phyloP scores from a whole-genome alignment of 2,113 vertebrate genomes.

The Malaclemys terrapin region DNA sequence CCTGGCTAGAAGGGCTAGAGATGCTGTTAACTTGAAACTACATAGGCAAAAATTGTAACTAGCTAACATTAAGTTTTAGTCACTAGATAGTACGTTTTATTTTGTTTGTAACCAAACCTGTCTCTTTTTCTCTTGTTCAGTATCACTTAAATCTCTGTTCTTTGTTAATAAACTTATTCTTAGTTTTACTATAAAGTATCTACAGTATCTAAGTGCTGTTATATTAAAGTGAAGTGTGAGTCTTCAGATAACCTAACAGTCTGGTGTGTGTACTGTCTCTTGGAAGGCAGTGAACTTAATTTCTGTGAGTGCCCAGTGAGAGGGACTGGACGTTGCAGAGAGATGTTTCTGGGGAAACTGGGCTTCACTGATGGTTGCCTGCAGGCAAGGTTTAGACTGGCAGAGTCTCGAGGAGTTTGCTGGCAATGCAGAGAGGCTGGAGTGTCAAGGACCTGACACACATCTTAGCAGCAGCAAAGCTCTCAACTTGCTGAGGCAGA shows the following conservation, averaged over 20 bases:
- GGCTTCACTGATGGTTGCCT: neutral
- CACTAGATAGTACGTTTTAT: neutral
- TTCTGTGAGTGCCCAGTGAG: neutral
- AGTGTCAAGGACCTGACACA: neutral
- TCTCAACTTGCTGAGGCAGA: neutral
- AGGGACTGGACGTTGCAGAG: neutral
- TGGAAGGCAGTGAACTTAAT: neutral
- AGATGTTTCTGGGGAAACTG: neutral
- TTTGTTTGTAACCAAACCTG: neutral
- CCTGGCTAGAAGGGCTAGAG: neutral
- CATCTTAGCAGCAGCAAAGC: neutral
- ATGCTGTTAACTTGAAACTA: neutral
- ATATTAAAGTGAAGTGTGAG: neutral
- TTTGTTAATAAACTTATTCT: neutral
- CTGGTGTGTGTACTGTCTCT: neutral
- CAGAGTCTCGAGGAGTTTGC: neutral
- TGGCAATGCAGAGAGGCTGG: neutral
- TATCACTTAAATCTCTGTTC: neutral
- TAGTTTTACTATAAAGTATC: neutral
- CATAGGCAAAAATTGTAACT: neutral
- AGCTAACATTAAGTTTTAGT: neutral
- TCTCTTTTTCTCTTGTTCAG: neutral
- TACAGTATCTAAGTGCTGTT: neutral
- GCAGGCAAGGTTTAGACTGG: neutral
- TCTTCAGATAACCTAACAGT: neutral